Percentiles rank a stretch among this genome's conserved stretches.
Conservation (phyloP, 35 echinoderm and acorn worm species). For the Anneissia japonica region DNA sequence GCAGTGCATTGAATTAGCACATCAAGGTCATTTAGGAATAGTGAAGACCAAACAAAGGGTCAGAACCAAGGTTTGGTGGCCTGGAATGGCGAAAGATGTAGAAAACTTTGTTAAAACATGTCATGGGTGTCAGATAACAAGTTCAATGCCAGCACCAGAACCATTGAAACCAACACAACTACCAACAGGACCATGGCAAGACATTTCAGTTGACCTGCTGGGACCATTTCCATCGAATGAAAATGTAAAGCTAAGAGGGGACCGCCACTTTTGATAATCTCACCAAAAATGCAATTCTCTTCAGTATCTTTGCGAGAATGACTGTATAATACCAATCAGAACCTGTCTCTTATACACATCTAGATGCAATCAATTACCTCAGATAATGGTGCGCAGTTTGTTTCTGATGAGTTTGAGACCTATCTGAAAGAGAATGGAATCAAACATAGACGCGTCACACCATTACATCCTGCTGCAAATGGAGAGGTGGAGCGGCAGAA, state of each 20-base stretch:
- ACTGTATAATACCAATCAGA: too few species aligned
- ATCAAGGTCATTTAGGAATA: conserved; percentile 49
- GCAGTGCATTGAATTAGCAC: conserved; percentile 46
- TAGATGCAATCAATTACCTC: too few species aligned
- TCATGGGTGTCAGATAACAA: conserved; percentile 54
- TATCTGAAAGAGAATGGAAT: neutral
- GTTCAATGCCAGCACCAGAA: conserved; percentile 47
- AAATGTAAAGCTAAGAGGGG: too few species aligned
- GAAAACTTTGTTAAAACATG: conserved; percentile 40
- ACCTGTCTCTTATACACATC: too few species aligned
- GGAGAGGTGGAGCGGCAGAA: conserved; percentile 1
- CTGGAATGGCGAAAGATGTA: conserved; percentile 52
- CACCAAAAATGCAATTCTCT: too few species aligned
- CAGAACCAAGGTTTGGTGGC: conserved; percentile 69
- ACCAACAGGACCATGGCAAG: conserved; percentile 53
- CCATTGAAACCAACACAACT: conserved; percentile 26
- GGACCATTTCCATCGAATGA: too few species aligned
- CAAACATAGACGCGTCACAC: neutral
- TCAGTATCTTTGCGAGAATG: too few species aligned
- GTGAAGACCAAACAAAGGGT: conserved; percentile 50
- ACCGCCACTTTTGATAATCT: too few species aligned
- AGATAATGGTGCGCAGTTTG: neutral
- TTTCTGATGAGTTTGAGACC: neutral
- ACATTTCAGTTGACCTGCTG: too few species aligned
- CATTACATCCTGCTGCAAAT: neutral